A percentile compares a stretch with the other conserved stretches of the same genome.
Evolutionary conservation across 2,797 vertebrate species (phyloP).

Genomic region (Neopelma chrysocephalum): DNA sequence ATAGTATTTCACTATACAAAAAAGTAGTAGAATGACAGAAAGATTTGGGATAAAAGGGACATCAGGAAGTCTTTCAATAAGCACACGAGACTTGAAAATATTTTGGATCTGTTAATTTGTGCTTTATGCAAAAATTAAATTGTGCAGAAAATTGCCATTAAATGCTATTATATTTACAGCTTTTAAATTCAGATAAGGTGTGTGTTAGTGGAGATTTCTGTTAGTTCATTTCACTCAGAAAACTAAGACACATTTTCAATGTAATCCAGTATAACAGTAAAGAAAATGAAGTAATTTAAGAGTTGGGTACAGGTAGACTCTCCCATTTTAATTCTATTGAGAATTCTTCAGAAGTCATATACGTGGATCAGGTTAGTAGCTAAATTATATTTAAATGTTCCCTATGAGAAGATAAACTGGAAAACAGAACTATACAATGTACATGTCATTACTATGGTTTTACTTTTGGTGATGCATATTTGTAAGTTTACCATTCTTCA

Average conservation of each 20-base stretch:
- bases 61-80: neutral
- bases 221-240: conserved; percentile 71
- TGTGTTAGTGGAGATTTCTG: conserved; percentile 70
- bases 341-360: neutral
- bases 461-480: neutral
- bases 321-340: neutral
- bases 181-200: neutral
- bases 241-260: neutral
- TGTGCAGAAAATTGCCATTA: neutral
- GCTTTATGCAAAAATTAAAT: neutral
- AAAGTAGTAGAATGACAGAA: neutral
- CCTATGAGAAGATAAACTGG: neutral
- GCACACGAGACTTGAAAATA: neutral
- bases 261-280: neutral
- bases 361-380: conserved; percentile 8
- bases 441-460: neutral
- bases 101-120: neutral
- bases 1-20: neutral
- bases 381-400: neutral
- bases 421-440: neutral
- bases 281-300: neutral
- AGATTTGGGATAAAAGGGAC: neutral
- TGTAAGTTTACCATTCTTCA: neutral
- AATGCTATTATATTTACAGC: conserved; percentile 4
- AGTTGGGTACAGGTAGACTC: neutral